Evolutionary conservation across 2,113 vertebrate species (phyloP).

Genomic region (Cyanoliseus patagonus): DNA sequence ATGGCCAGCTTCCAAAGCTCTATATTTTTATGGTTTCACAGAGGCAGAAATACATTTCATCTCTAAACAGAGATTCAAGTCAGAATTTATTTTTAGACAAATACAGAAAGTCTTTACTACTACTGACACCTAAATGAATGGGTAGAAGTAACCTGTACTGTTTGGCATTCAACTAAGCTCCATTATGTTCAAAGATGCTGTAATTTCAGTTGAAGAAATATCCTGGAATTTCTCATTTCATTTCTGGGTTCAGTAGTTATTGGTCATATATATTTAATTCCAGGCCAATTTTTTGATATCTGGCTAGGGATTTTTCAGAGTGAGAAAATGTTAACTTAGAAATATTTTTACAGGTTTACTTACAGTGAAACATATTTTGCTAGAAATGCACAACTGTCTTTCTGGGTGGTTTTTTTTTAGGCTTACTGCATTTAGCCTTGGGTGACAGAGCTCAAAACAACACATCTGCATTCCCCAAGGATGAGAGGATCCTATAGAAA

Average conservation of each 20-base stretch:
- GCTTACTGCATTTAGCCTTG: not conserved
- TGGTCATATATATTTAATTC: not conserved
- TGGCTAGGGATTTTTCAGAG: not conserved
- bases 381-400: not conserved
- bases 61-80: not conserved
- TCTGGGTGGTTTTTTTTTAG: not conserved
- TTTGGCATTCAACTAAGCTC: not conserved
- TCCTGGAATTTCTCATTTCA: not conserved
- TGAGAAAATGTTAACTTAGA: not conserved
- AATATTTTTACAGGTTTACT: not conserved
- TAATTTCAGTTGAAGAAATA: not conserved
- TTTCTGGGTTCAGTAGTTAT: not conserved
- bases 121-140: not conserved
- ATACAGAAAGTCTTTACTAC: not conserved
- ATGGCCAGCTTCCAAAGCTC: fast-evolving
- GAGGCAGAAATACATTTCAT: not conserved
- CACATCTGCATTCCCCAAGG: not conserved
- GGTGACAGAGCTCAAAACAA: not conserved
- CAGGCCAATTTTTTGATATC: not conserved
- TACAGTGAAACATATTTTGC: not conserved
- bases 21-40: not conserved
- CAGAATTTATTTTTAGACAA: not conserved
- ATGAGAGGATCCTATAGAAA: not conserved
- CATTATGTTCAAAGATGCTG: not conserved
- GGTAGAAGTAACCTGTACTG: not conserved